Evolutionary conservation across 2,113 vertebrate genomes (phyloP).

Genomic region (Abramis brama): DNA sequence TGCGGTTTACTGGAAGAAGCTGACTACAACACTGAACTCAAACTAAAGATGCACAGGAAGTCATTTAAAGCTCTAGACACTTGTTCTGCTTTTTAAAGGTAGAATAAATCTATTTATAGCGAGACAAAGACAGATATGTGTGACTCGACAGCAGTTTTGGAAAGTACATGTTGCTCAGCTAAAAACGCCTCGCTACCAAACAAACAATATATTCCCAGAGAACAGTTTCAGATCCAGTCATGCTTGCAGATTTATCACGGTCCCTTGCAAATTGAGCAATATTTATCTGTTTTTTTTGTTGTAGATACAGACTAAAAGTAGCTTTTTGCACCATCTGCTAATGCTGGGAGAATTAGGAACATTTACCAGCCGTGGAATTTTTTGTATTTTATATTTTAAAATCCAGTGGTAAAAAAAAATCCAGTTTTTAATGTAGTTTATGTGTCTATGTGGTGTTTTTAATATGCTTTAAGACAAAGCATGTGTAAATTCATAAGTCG

Average conservation of each 20-base stretch:
- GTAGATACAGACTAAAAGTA: neutral
- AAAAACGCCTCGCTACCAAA: neutral
- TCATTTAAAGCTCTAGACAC: neutral
- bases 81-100: constrained; percentile 19
- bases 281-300: neutral
- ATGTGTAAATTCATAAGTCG: no score
- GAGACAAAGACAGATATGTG: neutral
- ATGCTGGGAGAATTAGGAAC: neutral
- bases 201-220: constrained; percentile 28
- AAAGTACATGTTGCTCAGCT: neutral
- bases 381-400: neutral
- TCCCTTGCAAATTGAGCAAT: neutral
- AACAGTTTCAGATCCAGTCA: constrained; percentile 22
- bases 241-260: neutral
- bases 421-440: no score
- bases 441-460: no score
- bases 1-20: constrained; percentile 56
- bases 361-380: neutral
- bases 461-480: no score
- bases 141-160: neutral
- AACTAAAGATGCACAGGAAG: neutral
- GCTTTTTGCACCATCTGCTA: neutral
- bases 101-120: neutral
- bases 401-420: no score
- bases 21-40: constrained; percentile 35